phyloP scores from a whole-genome alignment of 2,797 vertebrate genomes.

The Pagetopsis macropterus region DNA sequence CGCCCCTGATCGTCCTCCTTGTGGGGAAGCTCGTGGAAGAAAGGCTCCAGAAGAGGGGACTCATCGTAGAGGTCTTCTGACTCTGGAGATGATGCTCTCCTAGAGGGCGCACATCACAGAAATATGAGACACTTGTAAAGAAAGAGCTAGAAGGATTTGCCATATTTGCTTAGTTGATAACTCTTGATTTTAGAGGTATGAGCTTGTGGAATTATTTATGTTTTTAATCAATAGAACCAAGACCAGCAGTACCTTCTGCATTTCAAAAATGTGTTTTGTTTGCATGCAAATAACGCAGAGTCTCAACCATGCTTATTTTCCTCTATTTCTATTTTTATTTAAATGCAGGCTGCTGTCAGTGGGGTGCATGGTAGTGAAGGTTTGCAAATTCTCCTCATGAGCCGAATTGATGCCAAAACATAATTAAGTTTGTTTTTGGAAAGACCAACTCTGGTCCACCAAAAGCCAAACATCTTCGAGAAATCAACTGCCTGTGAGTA shows the following conservation, averaged over 20 bases:
- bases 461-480: background rate
- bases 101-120: constrained; percentile 28
- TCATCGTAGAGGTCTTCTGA: constrained; percentile 66
- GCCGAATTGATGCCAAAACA: background rate
- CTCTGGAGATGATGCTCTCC: constrained; percentile 55
- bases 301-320: constrained; percentile 5
- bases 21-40: constrained; percentile 79
- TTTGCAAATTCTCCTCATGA: background rate
- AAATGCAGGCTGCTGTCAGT: background rate
- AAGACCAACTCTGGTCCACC: background rate
- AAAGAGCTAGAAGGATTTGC: background rate
- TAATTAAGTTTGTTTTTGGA: constrained; percentile 3
- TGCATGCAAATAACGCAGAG: background rate
- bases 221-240: background rate
- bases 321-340: background rate
- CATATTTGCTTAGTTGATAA: background rate
- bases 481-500: background rate
- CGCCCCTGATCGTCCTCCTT: constrained; percentile 69
- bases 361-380: background rate
- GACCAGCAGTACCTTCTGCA: background rate
- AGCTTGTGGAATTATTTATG: background rate
- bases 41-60: constrained; percentile 70
- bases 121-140: constrained; percentile 5
- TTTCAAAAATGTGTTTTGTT: background rate
- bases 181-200: background rate